Evolutionary conservation across 2,888 invertebrate genomes (phyloP).

Genomic region (Amiota communis): DNA sequence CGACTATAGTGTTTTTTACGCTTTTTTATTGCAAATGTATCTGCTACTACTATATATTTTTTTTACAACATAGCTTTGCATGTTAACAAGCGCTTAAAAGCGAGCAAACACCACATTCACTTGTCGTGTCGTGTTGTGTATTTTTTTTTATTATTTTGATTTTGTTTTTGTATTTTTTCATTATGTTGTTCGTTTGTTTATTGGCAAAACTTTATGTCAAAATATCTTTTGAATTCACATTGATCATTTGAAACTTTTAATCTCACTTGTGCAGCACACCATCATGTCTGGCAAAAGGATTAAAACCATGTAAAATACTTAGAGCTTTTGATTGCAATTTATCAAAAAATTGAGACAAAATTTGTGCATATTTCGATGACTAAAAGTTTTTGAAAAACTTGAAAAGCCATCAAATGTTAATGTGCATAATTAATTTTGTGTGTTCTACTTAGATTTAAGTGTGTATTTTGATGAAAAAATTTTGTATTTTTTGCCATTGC

Average conservation of each 20-base stretch:
- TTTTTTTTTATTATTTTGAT: background rate
- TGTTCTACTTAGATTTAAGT: constrained; percentile 13
- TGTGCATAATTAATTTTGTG: constrained; percentile 23
- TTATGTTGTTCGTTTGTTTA: background rate
- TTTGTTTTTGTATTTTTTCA: background rate
- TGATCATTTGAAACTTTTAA: constrained; percentile 14
- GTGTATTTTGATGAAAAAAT: background rate
- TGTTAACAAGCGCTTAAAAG: constrained; percentile 9
- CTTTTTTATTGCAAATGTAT: background rate
- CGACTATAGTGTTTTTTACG: background rate
- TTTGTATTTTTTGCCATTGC: background rate
- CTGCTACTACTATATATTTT: background rate
- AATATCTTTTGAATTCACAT: constrained; percentile 6
- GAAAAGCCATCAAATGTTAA: constrained; percentile 8
- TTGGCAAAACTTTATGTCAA: background rate
- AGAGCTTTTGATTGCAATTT: constrained; percentile 23
- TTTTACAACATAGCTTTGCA: constrained; percentile 20
- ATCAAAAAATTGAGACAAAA: background rate
- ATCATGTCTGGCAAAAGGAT: constrained; percentile 14
- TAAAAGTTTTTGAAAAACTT: background rate
- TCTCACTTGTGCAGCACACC: background rate
- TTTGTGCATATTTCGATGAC: too few relatives aligned
- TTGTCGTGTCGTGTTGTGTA: background rate
- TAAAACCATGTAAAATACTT: constrained; percentile 19
- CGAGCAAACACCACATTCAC: constrained; percentile 20